These are phyloP conservation scores for Spermophilus dauricus DNA, from an alignment of 2,113 vertebrate species.

Conservation along the genomic window DNA sequence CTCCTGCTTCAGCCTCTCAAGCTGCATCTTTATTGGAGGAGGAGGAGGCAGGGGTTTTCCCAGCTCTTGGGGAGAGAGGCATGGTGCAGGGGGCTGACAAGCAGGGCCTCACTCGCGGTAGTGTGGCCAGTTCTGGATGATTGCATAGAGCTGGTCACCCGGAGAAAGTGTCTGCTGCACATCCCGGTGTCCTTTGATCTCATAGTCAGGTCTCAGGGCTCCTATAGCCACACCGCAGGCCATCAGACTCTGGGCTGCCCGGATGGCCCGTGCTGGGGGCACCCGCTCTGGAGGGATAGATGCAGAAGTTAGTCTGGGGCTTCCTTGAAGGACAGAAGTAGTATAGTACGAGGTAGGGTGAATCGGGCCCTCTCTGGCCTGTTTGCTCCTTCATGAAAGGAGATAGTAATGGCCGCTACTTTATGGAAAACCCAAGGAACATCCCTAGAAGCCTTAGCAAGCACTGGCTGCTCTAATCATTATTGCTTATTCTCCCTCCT, in stretches of 20 bases:
- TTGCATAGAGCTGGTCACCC: conserved; percentile 39
- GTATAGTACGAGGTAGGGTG: not conserved
- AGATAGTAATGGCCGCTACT: not conserved
- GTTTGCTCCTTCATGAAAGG: not conserved
- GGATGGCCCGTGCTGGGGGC: not conserved
- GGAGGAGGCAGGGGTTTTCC: not conserved
- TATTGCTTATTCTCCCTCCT: not conserved
- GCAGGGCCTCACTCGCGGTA: not conserved
- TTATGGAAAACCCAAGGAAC: fast-evolving
- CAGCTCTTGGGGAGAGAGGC: fast-evolving
- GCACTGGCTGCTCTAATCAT: fast-evolving
- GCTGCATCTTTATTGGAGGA: conserved; percentile 56
- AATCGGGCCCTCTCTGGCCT: not conserved
- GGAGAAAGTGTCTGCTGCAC: conserved; percentile 59
- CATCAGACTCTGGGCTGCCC: conserved; percentile 54
- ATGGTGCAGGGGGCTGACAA: fast-evolving
- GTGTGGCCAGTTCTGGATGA: conserved; percentile 29
- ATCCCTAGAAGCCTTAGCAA: not conserved
- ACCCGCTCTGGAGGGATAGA: conserved; percentile 44
- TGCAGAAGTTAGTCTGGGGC: not conserved
- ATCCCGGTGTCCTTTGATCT: conserved; percentile 74
- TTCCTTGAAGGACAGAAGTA: not conserved
- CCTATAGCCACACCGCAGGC: not conserved
- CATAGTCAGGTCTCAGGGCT: not conserved
- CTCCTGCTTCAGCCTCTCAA: no score